These are phyloP conservation scores for Henicopernis longicauda DNA, from an alignment of 2,113 vertebrate species.

Conservation along the genomic window DNA sequence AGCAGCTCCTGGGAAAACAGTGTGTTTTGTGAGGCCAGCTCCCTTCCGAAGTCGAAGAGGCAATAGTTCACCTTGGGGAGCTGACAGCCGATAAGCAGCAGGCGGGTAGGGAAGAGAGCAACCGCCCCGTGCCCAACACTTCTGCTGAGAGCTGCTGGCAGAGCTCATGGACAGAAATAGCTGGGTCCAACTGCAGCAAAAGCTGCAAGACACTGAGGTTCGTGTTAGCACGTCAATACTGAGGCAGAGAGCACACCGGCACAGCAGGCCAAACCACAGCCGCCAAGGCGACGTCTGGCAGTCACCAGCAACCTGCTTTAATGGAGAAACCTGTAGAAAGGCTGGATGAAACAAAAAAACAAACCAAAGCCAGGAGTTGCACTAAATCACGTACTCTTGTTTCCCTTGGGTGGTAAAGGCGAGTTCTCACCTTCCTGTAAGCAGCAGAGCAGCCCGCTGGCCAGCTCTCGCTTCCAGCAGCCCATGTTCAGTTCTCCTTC, in stretches of 20 bases:
- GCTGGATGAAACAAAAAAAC: not conserved
- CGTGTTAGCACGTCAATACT: rapidly evolving
- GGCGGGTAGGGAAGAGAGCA: not conserved
- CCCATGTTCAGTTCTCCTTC: not conserved
- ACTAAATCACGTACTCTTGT: not conserved
- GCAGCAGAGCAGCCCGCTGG: not conserved
- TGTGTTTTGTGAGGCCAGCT: not conserved
- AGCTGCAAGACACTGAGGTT: not conserved
- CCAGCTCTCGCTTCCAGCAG: not conserved
- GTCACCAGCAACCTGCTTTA: not conserved
- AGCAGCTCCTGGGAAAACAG: not conserved
- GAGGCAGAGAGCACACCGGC: not conserved
- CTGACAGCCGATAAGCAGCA: not conserved
- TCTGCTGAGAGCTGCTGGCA: not conserved
- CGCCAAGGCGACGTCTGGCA: rapidly evolving
- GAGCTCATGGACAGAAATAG: not conserved
- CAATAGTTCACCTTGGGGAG: not conserved
- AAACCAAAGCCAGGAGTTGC: not conserved
- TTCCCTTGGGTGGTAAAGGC: not conserved
- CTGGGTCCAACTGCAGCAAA: not conserved
- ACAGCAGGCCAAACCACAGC: not conserved
- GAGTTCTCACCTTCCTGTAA: not conserved
- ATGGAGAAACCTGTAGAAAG: not conserved
- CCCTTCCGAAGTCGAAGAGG: not conserved
- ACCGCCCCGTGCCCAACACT: not conserved